These are phyloP conservation scores for Chaetorhynchus papuensis DNA, from an alignment of 2,113 vertebrate species.

Conservation along the genomic window DNA sequence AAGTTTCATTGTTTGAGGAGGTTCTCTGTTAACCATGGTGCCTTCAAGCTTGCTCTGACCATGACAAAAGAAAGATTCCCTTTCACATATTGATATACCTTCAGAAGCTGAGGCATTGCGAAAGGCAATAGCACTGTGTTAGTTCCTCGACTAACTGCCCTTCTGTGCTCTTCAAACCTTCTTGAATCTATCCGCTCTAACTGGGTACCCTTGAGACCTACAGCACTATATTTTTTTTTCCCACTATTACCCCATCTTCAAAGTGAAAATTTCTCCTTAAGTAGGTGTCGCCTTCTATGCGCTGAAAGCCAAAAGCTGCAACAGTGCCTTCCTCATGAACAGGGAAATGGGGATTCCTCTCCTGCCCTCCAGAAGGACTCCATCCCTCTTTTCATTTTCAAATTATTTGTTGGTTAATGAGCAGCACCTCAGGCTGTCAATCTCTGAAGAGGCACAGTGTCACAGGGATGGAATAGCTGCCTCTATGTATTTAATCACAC, in stretches of 20 bases:
- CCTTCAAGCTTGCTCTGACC: not conserved
- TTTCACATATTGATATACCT: not conserved
- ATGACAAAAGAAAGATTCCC: not conserved
- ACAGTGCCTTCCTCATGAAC: not conserved
- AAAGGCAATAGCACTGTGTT: not conserved
- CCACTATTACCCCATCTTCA: not conserved
- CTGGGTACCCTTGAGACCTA: not conserved
- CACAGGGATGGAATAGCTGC: not conserved
- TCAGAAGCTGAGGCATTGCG: not conserved
- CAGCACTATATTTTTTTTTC: not conserved
- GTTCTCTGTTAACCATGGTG: not conserved
- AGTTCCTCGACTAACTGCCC: not conserved
- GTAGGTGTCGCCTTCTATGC: not conserved
- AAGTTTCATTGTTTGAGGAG: not conserved
- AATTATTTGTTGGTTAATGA: slow-evolving; percentile 36
- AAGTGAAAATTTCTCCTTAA: slow-evolving; percentile 7
- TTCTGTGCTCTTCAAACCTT: not conserved
- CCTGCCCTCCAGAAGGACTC: not conserved
- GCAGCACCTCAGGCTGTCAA: slow-evolving; percentile 23
- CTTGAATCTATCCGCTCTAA: not conserved
- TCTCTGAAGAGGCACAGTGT: not conserved
- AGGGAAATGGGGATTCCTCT: not conserved
- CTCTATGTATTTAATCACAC: not conserved
- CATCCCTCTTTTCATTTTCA: slow-evolving; percentile 3
- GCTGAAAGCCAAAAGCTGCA: not conserved